A percentile compares a stretch with the other conserved stretches of the same genome.
phyloP scores from a whole-genome alignment of 1,140 invertebrate species.

The Heliconius hermathena region DNA sequence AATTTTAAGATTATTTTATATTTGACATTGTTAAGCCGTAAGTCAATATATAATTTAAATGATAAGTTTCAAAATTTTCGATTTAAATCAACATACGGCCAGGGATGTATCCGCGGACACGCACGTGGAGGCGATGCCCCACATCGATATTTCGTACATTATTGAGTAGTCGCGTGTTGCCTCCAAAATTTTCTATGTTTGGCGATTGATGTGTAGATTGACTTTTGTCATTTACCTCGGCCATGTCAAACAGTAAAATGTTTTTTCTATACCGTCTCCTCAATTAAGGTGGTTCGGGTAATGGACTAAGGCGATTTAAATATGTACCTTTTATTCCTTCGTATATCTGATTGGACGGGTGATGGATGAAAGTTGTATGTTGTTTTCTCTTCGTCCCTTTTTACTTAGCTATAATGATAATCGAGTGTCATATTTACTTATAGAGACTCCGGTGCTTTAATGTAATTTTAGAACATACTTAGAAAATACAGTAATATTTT shows the following conservation, averaged over 20 bases:
- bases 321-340: constrained; percentile 58
- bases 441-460: too few relatives aligned
- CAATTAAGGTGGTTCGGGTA: constrained; percentile 73
- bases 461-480: not conserved
- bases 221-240: constrained; percentile 79
- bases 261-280: constrained; percentile 72
- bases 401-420: constrained; percentile 46
- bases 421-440: constrained; percentile 38
- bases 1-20: not conserved
- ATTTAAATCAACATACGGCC: constrained; percentile 53
- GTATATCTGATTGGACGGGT: constrained; percentile 70
- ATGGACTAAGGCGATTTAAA: constrained; percentile 73
- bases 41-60: not conserved
- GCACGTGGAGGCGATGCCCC: constrained; percentile 69
- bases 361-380: constrained; percentile 69
- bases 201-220: constrained; percentile 81
- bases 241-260: constrained; percentile 77
- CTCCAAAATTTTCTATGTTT: constrained; percentile 80
- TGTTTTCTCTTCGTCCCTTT: constrained; percentile 59
- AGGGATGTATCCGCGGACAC: constrained; percentile 52
- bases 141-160: constrained; percentile 81
- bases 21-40: not conserved
- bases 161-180: constrained; percentile 78
- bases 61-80: constrained; percentile 44
- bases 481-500: not conserved